Base-by-base conservation (phyloP, 2,888 invertebrate species). In the Netelia inedita region DNA sequence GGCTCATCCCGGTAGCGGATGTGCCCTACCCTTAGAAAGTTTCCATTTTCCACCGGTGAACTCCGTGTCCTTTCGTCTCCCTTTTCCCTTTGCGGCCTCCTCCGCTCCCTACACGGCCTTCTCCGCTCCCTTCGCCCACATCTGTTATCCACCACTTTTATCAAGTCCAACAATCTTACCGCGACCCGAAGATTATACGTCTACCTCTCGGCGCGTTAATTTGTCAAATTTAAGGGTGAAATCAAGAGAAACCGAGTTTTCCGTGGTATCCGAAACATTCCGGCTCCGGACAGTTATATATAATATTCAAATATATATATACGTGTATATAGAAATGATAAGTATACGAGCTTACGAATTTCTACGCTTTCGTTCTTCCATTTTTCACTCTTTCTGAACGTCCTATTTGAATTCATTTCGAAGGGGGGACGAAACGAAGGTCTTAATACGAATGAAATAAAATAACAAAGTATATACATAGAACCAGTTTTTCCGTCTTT, bases 1-100 rank as follows among this genome's bases (percentile, higher is more conserved):
- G 75, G 84, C 85, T 86, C 86, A 88, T 89, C 87, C 83, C 81
- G 85, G 81, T 78, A 72, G 88, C 86, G 87, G 88, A 87, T 87
- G 83, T 87, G 87, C 85, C 87, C 71, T 87, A 85, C 86, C 88
- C 86, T 80, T 57, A 28, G 19, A 57, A 61, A 72, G 61, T 19
- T 72, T 66, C 21, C 72, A 68, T 84, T 84, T 76, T 69, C 72
- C 72, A 71, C 72, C 59, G 19, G 66, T 23, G 75, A 75, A 79
- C 65, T 71, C 71, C 71, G 72, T 61, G 72, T 19, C 59, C 53
- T 59, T 71, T 66, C 74, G 72, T 68, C 80, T 19, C 59, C 53
- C 28, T 61, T 16, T 6, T 23, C 19, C 66, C 61, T 43, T 66
- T 35, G 28, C 14, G 10, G 0, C 43, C 19, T 21, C 46, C 53